These are phyloP conservation scores for Pegoplata infirma DNA, from an alignment of 2,888 invertebrate species.

Conservation along the genomic window DNA sequence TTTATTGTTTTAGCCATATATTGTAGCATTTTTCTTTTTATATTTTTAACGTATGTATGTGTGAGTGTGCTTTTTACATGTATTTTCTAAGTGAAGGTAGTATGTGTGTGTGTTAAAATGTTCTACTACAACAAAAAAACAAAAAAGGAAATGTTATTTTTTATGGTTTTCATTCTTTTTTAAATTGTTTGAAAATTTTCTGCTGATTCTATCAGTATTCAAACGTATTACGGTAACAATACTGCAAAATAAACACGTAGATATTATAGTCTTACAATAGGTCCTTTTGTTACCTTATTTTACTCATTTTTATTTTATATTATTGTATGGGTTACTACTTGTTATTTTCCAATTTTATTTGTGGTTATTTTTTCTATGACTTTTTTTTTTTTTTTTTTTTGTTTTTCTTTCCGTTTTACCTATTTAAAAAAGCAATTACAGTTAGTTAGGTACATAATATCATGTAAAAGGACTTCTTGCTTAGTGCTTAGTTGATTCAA, in stretches of 20 bases:
- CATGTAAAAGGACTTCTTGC: no score
- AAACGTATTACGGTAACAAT: constrained; percentile 18
- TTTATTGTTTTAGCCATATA: constrained; percentile 58
- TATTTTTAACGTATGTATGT: background rate
- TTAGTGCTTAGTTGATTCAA: no score
- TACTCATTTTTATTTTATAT: no score
- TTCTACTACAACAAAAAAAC: no score
- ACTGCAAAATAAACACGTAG: constrained; percentile 37
- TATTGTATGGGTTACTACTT: constrained; percentile 41
- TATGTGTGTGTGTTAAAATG: background rate
- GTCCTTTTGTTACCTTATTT: constrained; percentile 44
- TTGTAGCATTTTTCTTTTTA: constrained; percentile 8
- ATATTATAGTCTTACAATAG: constrained; percentile 51
- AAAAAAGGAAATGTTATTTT: constrained; percentile 54
- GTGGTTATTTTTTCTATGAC: constrained; percentile 34
- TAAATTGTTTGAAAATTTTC: constrained; percentile 59
- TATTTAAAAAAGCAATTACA: constrained; percentile 49
- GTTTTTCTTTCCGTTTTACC: constrained; percentile 1
- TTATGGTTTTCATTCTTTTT: constrained; percentile 58
- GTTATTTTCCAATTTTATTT: constrained; percentile 40
- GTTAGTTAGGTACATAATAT: constrained; percentile 28
- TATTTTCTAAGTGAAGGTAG: background rate
- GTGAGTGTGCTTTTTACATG: constrained; percentile 18
- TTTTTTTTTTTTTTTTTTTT: constrained; percentile 1
- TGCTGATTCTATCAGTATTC: constrained; percentile 57